These are phyloP conservation scores for Muscicapa adusta DNA, from an alignment of 2,113 vertebrate species.

Conservation along the genomic window DNA sequence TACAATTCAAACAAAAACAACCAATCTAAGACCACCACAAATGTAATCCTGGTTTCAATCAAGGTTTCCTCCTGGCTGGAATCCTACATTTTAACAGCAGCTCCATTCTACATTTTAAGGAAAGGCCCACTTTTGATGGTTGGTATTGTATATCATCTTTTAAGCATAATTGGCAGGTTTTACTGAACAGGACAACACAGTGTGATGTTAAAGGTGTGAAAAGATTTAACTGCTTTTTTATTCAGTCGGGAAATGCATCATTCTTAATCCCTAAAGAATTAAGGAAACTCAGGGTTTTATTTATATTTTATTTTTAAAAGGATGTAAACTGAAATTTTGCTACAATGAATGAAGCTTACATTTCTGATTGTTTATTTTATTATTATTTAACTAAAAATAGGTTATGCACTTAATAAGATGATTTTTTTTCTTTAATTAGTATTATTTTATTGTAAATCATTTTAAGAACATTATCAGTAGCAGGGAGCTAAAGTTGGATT, in stretches of 20 bases:
- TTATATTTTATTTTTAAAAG: background rate
- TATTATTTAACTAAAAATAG: background rate
- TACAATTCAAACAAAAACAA: background rate
- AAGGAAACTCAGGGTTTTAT: background rate
- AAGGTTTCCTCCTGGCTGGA: background rate
- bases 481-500: background rate
- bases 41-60: background rate
- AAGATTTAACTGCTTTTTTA: background rate
- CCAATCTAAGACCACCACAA: background rate
- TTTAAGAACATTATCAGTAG: background rate
- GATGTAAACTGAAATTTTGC: background rate
- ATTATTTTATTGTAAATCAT: background rate
- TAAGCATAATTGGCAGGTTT: background rate
- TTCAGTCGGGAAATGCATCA: background rate
- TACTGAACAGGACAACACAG: background rate
- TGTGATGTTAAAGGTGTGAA: background rate
- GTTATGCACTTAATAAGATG: background rate
- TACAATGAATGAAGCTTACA: background rate
- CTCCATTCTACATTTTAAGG: background rate
- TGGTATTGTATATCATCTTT: background rate
- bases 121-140: background rate
- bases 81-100: background rate
- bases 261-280: background rate
- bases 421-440: background rate
- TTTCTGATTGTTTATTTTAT: background rate